These are phyloP conservation scores for Alitta virens DNA, from an alignment of 2,888 invertebrate genomes.

Conservation along the genomic window DNA sequence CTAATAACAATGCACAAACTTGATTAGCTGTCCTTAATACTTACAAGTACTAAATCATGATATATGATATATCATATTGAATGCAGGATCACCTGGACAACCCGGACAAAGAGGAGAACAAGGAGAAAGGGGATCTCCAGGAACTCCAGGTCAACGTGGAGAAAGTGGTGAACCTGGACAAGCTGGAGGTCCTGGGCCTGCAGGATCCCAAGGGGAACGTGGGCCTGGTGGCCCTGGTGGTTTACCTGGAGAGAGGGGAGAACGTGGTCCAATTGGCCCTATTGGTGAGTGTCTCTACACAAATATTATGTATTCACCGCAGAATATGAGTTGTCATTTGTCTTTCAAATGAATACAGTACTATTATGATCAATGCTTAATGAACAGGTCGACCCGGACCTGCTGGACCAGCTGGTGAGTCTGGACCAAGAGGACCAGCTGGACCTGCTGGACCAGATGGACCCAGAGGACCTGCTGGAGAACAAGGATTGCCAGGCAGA, in stretches of 20 bases:
- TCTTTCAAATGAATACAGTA: no score
- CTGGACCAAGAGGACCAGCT: slow-evolving; percentile 15
- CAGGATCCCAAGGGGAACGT: slow-evolving; percentile 2
- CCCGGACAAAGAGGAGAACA: slow-evolving; percentile 17
- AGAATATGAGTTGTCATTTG: no score
- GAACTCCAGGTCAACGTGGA: background rate
- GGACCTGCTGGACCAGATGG: slow-evolving; percentile 6
- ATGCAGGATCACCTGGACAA: slow-evolving; percentile 8
- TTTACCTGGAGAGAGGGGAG: slow-evolving; percentile 4
- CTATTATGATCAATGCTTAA: no score
- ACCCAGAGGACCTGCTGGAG: slow-evolving; percentile 16
- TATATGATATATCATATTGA: no score
- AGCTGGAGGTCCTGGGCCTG: background rate
- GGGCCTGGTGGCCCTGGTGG: slow-evolving; percentile 5
- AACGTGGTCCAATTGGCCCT: slow-evolving; percentile 17
- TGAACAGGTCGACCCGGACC: slow-evolving; percentile 10
- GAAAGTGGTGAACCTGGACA: slow-evolving; percentile 3
- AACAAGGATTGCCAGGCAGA: background rate
- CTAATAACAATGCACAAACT: no score
- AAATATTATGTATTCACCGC: no score
- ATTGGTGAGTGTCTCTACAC: slow-evolving; percentile 11
- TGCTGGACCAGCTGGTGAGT: slow-evolving; percentile 12
- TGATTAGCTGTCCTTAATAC: no score
- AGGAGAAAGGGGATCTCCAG: slow-evolving; percentile 9
- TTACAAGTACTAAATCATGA: no score